Base-by-base conservation (phyloP, 2,113 vertebrate genomes). In the Platanista minor region DNA sequence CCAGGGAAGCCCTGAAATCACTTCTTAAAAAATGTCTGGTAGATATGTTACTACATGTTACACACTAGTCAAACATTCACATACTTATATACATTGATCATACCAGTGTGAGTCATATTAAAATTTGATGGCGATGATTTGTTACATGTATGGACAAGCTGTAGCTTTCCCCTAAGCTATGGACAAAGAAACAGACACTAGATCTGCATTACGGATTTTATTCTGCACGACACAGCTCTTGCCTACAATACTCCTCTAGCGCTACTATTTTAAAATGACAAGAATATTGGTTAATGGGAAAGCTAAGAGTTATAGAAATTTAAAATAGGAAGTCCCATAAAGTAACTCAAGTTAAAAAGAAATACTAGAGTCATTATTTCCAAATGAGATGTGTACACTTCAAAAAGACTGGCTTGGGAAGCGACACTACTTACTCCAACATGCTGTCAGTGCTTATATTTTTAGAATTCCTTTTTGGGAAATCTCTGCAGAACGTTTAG, bases 11-110 rank as follows among this genome's bases (percentile, higher is more conserved):
- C n/a, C n/a, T 92, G 23, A 81, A 90, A 67, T 59, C 57, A 93
- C 7, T 83, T 94, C 84, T 61, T 52, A 0, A 43, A 75, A 95
- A 84, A 77, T 49, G 11, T 33, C 66, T 87, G 64, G 57, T 17
- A 92, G 90, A 83, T 27, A 80, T 54, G 36, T 83, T 62, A 95
- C 54, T 61, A 87, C 94, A 90, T 64, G 59, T 64, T 91, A 88
- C 1, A 64, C 20, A 59, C n/a, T 90, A 94, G 69, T 61, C 43
- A 94, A 75, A 67, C 39, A 29, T 64, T 25, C 36, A 74, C n/a
- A 87, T 27, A 69, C 20, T 59, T 72, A 74, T 3, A 66, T 4
- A 80, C 18, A 86, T 21, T 92, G 23, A 57, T 67, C 27, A 71
- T 13, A 72, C 36, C 64, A 83, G 33, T 57, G 91, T 77, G 71